Evolutionary conservation across 2,888 invertebrate species (phyloP), one percentile per base, ranked within the genome.

Genomic region (Smittia aterrima): DNA sequence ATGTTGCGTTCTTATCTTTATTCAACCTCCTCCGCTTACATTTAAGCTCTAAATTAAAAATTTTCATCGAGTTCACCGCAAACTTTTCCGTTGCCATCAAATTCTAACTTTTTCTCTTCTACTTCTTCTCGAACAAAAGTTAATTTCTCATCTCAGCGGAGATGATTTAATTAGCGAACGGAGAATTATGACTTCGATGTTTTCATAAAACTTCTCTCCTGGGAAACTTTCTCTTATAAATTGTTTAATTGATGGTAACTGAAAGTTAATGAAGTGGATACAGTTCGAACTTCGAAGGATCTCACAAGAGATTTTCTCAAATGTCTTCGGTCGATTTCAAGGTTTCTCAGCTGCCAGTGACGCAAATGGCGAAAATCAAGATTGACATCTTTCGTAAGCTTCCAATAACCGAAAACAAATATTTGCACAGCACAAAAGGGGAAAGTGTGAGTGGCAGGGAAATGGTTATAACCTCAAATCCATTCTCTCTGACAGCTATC

Each of bases 401-500:
- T n/a, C 47, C 47, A 47, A 47, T 47, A 47, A 47, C n/a, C 11
- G n/a, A 47, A 47, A 47, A 11, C 47, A 47, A 47, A 47, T 47
- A 47, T 47, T 47, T 6, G 16, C 16, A 11, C 16, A 47, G 47
- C n/a, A 38, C 9, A 38, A 38, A 4, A 3, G n/a, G 16, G 16
- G 47, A 32, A 9, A 32, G 32, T 9, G 3, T 32, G 32, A 32
- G 32, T 32, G 32, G 32, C 32, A 32, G 32, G n/a, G 20, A n/a
- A 58, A 58, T 18, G 7, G 7, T 22, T 58, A 3, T 4, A 58
- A 58, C 58, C 58, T 2, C 58, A 58, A 58, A 58, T 58, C 22
- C 13, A 58, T 58, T 18, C 58, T 2, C 4, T 18, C 22, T 58
- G 18, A 13, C 58, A 58, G 3, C 3, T 9, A 22, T 58, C 58